Evolutionary conservation across 2,797 vertebrate species (phyloP).

Genomic region (Thalassophryne amazonica): DNA sequence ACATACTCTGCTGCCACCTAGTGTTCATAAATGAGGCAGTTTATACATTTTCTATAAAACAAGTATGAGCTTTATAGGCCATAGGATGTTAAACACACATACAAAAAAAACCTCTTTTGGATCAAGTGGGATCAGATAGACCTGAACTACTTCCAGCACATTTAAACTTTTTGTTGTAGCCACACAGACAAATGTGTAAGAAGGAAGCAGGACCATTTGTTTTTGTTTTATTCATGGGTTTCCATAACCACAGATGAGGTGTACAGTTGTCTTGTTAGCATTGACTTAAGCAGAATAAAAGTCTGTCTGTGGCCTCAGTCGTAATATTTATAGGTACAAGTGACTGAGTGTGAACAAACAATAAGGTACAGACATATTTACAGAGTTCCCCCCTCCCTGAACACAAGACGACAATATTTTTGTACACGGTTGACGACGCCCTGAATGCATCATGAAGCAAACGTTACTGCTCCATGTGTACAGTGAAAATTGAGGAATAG

Average conservation of each 20-base stretch:
- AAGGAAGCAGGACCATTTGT: conserved; percentile 28
- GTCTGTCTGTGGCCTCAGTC: conserved; percentile 61
- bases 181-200: no score
- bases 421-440: conserved; percentile 6
- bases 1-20: conserved; percentile 56
- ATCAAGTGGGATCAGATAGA: no score
- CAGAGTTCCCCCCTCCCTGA: conserved; percentile 62
- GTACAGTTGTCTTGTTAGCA: conserved; percentile 60
- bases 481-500: conserved; percentile 41
- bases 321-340: conserved; percentile 77
- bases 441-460: conserved; percentile 2
- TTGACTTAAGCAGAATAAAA: conserved; percentile 71
- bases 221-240: conserved; percentile 71
- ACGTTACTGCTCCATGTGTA: conserved; percentile 19
- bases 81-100: no score
- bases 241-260: conserved; percentile 69
- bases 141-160: background rate
- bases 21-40: conserved; percentile 23
- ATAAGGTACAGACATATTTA: conserved; percentile 73
- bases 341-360: conserved; percentile 63
- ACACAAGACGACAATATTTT: conserved; percentile 13
- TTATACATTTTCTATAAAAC: background rate
- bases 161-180: background rate
- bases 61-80: no score
- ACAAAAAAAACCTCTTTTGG: no score